These are phyloP conservation scores for Penelope pileata DNA, from an alignment of 2,113 vertebrate species.

Conservation along the genomic window DNA sequence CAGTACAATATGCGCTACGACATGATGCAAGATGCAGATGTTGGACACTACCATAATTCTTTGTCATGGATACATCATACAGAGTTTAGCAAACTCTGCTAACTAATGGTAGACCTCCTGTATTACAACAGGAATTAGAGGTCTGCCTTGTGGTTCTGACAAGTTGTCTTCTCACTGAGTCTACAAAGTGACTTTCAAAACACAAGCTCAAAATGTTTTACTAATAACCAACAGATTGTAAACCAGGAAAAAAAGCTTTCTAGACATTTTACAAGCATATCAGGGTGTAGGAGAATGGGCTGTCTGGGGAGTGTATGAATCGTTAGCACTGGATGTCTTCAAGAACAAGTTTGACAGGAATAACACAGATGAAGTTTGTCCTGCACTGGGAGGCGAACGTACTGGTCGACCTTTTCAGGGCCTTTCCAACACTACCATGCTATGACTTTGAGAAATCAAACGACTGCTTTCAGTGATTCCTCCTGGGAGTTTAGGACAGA, in stretches of 20 bases:
- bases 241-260: background rate
- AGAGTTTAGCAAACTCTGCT: no score
- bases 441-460: constrained; percentile 14
- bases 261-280: background rate
- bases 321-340: background rate
- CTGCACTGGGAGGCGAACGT: background rate
- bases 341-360: background rate
- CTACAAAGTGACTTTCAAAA: background rate
- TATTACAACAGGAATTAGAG: background rate
- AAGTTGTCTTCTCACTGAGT: background rate
- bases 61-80: background rate
- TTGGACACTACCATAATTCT: background rate
- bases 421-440: background rate
- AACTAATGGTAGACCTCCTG: background rate
- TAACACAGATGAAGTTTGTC: background rate
- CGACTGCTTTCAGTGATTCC: background rate
- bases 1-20: background rate
- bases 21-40: background rate
- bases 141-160: rapidly evolving
- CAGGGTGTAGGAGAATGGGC: background rate
- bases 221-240: background rate
- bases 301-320: background rate
- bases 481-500: background rate
- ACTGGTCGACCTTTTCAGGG: background rate
- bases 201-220: background rate